phyloP scores from a whole-genome alignment of 2,888 invertebrate genomes.

The Chirona hameri region DNA sequence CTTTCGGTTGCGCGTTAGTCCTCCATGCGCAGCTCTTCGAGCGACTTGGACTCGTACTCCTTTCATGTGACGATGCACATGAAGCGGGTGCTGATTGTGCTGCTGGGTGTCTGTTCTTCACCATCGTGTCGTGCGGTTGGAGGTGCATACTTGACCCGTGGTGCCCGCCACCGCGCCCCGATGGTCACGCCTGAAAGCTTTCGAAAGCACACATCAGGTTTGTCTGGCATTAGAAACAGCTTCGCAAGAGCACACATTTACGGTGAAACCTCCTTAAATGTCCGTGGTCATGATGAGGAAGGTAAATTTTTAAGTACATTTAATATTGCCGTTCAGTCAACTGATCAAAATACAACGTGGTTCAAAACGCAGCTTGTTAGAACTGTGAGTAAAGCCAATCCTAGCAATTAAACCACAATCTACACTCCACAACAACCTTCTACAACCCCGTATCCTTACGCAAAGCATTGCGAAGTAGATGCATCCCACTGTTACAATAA shows the following conservation, averaged over 20 bases:
- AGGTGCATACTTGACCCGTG: constrained; percentile 61
- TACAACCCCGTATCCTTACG: too few species aligned
- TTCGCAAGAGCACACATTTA: too few species aligned
- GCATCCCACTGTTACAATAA: too few species aligned
- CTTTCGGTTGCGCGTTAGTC: constrained; percentile 93
- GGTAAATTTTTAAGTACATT: too few species aligned
- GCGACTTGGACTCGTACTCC: constrained; percentile 88
- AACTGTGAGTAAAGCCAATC: too few species aligned
- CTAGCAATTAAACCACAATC: too few species aligned
- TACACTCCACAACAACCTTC: too few species aligned
- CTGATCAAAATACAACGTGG: neutral
- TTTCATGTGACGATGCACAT: constrained; percentile 51
- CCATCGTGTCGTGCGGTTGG: constrained; percentile 77
- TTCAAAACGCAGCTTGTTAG: too few species aligned
- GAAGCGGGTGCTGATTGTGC: constrained; percentile 85
- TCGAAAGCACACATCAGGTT: constrained; percentile 31
- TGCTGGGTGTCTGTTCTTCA: constrained; percentile 80
- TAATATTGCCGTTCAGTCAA: neutral
- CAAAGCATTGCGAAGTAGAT: too few species aligned
- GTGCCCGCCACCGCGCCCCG: constrained; percentile 61
- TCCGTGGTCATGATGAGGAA: too few species aligned
- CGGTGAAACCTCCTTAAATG: too few species aligned
- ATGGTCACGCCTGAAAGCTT: constrained; percentile 41
- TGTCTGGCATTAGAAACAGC: constrained; percentile 38
- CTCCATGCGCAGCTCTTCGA: constrained; percentile 90